Evolutionary conservation across 2,797 vertebrate species (phyloP).

Genomic region (Sebastiscus tertius): DNA sequence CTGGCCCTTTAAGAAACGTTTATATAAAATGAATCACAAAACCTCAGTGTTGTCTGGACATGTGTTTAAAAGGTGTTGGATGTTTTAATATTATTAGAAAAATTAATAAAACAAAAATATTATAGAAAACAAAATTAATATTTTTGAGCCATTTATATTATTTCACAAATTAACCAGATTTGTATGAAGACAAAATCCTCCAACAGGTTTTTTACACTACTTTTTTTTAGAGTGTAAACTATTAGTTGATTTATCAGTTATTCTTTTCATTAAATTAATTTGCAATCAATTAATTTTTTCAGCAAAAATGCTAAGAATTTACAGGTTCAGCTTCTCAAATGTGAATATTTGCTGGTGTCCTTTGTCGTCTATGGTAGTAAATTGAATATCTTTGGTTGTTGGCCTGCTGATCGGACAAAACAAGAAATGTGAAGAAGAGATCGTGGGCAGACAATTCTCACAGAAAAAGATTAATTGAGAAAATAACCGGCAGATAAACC

Average conservation of each 20-base stretch:
- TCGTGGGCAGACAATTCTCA: not conserved
- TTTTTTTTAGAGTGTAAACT: not conserved
- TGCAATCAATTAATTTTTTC: not conserved
- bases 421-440: not conserved
- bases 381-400: not conserved
- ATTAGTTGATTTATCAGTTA: conserved; percentile 11
- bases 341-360: not conserved
- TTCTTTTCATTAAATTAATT: not conserved
- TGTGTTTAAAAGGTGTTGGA: not conserved
- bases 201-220: not conserved
- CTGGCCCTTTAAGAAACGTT: not conserved
- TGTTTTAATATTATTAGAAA: not conserved
- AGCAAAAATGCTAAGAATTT: not conserved
- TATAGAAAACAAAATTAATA: not conserved
- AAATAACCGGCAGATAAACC: not conserved
- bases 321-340: not conserved
- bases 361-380: not conserved
- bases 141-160: not conserved
- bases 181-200: not conserved
- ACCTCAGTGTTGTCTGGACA: not conserved
- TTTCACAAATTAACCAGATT: not conserved
- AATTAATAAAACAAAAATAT: not conserved
- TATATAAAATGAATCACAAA: not conserved
- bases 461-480: not conserved
- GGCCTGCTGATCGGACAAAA: not conserved